A percentile compares a stretch with the other conserved stretches of the same genome.
Evolutionary conservation across 2,113 vertebrate genomes (phyloP).

Genomic region (Cyphomyrus plagiostoma): DNA sequence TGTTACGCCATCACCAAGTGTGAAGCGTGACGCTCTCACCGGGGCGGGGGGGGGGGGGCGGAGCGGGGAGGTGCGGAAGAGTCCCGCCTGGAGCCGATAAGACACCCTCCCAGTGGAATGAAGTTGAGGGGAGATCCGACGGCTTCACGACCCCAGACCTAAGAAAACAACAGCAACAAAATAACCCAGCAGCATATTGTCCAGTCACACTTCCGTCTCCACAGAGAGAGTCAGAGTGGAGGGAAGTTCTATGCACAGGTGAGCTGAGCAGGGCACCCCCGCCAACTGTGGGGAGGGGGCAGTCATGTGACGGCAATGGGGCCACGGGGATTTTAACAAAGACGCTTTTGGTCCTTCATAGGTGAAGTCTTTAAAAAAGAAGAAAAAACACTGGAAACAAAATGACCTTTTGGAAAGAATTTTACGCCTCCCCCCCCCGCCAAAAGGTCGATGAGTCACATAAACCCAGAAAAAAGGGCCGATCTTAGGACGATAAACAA

Average conservation of each 20-base stretch:
- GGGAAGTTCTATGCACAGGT: neutral
- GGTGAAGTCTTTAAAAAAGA: neutral
- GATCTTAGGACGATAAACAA: neutral
- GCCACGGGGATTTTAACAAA: neutral
- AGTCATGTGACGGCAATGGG: neutral
- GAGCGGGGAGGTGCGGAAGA: neutral
- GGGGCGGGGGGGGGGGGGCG: neutral
- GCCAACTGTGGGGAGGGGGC: neutral
- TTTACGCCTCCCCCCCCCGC: neutral
- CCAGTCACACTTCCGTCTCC: neutral
- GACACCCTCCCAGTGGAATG: neutral
- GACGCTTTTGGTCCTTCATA: neutral
- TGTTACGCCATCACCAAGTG: slow-evolving; percentile 44
- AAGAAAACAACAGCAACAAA: neutral
- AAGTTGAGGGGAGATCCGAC: neutral
- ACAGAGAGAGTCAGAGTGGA: neutral
- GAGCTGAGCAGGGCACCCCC: neutral
- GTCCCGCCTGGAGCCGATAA: neutral
- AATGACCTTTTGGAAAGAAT: neutral
- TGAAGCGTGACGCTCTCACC: slow-evolving; percentile 40
- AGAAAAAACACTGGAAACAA: neutral
- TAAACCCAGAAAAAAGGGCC: neutral
- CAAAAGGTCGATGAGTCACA: neutral
- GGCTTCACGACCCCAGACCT: neutral
- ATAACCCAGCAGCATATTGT: neutral